Evolutionary conservation across 2,113 vertebrate genomes (phyloP).

Genomic region (Antigone vipio): DNA sequence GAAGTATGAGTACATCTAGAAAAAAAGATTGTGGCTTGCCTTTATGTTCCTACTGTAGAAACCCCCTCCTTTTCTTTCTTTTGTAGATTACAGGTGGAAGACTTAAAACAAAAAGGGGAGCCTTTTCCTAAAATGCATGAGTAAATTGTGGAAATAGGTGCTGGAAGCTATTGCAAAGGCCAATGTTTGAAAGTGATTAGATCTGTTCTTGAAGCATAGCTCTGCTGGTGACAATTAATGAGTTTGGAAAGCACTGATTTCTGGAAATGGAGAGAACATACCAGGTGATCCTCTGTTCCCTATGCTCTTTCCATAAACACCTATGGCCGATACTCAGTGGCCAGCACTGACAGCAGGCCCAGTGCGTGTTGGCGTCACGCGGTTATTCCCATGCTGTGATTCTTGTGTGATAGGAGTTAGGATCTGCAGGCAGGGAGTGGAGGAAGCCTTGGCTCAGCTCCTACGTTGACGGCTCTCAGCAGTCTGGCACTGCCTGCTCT

Average conservation of each 20-base stretch:
- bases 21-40: background rate
- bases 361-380: accelerated
- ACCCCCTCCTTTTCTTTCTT: background rate
- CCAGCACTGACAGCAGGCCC: background rate
- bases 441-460: background rate
- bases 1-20: background rate
- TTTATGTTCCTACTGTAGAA: background rate
- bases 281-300: background rate
- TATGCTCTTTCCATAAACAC: background rate
- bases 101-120: background rate
- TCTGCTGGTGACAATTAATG: background rate
- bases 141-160: background rate
- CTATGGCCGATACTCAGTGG: background rate
- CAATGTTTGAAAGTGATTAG: background rate
- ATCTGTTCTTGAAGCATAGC: background rate
- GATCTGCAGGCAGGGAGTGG: background rate
- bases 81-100: background rate
- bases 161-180: background rate
- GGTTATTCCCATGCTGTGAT: background rate
- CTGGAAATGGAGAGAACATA: background rate
- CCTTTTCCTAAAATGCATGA: background rate
- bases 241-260: background rate
- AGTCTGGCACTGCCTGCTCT: background rate
- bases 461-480: background rate
- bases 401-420: background rate